phyloP scores from a whole-genome alignment of 2,113 vertebrate genomes.

The Trematocara zebra region DNA sequence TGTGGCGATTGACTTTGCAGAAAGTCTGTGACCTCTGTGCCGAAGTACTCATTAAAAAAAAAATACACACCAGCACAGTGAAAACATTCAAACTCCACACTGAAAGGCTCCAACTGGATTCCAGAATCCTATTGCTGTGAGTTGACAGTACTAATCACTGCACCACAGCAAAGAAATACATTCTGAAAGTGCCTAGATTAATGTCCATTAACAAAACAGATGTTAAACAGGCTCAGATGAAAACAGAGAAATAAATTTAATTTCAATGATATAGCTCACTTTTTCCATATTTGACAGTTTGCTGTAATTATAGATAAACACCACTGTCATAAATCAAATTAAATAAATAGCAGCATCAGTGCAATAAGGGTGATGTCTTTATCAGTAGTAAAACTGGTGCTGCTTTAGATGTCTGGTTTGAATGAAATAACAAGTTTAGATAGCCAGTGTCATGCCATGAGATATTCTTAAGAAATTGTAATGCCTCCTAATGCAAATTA shows the following conservation, averaged over 20 bases:
- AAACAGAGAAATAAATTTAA: neutral
- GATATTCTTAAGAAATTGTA: neutral
- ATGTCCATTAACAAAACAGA: neutral
- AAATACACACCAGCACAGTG: neutral
- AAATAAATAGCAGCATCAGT: neutral
- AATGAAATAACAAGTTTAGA: neutral
- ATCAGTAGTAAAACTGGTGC: neutral
- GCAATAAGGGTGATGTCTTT: neutral
- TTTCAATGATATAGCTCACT: neutral
- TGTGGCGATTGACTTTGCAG: neutral
- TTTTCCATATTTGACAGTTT: neutral
- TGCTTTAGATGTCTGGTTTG: neutral
- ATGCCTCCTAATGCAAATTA: neutral
- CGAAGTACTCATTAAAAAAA: neutral
- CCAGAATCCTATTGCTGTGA: neutral
- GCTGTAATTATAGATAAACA: neutral
- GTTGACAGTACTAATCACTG: neutral
- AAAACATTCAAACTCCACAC: neutral
- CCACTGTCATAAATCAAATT: neutral
- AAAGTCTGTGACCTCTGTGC: neutral
- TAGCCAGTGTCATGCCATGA: neutral
- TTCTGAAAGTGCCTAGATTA: neutral
- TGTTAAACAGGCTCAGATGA: neutral
- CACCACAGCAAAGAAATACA: accelerated
- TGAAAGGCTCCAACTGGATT: neutral